These are phyloP conservation scores for Brachypalpus laphriformis DNA, from an alignment of 2,888 invertebrate species.

Conservation along the genomic window DNA sequence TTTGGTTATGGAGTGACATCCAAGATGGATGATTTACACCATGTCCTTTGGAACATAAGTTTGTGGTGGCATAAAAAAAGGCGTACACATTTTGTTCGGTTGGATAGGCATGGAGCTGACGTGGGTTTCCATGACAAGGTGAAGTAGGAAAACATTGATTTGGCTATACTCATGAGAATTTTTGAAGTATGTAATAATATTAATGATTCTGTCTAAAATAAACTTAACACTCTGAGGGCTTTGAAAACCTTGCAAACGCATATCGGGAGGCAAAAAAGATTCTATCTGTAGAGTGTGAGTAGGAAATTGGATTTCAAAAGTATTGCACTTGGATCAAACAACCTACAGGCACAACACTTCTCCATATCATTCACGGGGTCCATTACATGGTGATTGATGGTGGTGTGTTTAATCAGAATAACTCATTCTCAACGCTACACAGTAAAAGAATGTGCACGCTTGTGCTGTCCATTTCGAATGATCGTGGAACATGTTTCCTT, in stretches of 20 bases:
- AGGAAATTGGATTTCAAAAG: neutral
- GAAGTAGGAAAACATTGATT: neutral
- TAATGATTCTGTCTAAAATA: neutral
- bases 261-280: neutral
- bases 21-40: slow-evolving; percentile 19
- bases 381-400: neutral
- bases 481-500: neutral
- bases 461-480: neutral
- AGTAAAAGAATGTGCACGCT: neutral
- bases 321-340: neutral
- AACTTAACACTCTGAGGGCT: neutral
- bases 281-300: neutral
- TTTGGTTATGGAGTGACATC: slow-evolving; percentile 19
- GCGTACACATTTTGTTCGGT: neutral
- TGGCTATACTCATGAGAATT: neutral
- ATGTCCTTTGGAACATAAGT: neutral
- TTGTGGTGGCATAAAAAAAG: neutral
- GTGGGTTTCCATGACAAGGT: neutral
- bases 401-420: neutral
- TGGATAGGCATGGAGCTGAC: neutral
- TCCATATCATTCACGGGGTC: neutral
- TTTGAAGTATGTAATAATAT: neutral
- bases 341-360: neutral
- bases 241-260: neutral
- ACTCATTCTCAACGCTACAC: neutral